A percentile compares a stretch with the other conserved stretches of the same genome.
Evolutionary conservation across 2,113 vertebrate species (phyloP).

Genomic region (Sphaerodactylus townsendi): DNA sequence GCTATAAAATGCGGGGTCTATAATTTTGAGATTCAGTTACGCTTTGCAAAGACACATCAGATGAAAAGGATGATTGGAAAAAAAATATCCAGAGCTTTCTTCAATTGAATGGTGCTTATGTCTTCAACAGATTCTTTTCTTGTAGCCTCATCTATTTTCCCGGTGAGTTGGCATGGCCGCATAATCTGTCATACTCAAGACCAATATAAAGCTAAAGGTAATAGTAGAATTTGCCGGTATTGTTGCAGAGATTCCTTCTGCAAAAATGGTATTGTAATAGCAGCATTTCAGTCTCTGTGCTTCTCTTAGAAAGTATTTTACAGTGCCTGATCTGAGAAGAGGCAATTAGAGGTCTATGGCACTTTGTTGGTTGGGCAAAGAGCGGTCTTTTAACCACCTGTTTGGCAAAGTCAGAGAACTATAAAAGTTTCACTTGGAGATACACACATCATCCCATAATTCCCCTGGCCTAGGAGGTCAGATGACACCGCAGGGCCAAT

Average conservation of each 20-base stretch:
- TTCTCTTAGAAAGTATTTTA: not conserved
- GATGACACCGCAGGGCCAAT: not conserved
- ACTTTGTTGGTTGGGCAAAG: not conserved
- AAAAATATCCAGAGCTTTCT: not conserved
- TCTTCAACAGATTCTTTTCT: not conserved
- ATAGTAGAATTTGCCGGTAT: not conserved
- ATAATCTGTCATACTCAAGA: not conserved
- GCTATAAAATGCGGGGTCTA: not conserved
- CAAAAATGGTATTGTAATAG: not conserved
- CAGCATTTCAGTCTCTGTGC: not conserved
- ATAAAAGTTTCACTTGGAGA: not conserved
- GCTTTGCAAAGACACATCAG: not conserved
- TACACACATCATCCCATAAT: not conserved
- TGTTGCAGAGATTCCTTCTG: not conserved
- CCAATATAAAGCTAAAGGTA: not conserved
- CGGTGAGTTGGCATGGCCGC: no score
- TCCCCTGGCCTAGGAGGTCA: not conserved
- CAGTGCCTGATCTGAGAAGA: not conserved
- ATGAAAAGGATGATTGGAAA: not conserved
- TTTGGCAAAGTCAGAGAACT: not conserved
- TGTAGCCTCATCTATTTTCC: not conserved
- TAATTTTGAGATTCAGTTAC: not conserved
- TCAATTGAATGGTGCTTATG: not conserved
- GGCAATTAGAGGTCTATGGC: not conserved
- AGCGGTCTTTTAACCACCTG: no score